Conservation (phyloP, 1,140 invertebrate species). For the Dermatophagoides farinae region DNA sequence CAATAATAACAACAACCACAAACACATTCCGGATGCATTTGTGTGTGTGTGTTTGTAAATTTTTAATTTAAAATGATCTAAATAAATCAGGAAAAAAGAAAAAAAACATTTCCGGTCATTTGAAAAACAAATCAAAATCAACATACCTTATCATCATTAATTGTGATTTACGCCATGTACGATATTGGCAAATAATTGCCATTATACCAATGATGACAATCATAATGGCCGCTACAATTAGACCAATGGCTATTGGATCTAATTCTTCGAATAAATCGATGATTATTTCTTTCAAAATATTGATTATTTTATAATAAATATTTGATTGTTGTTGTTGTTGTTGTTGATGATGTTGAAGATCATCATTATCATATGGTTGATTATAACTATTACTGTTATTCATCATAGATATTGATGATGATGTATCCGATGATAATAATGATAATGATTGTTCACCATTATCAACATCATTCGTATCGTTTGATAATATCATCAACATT, state of each 20-base stretch:
- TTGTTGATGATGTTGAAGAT: not conserved
- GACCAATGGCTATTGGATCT: not conserved
- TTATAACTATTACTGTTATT: not conserved
- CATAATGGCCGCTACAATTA: not conserved
- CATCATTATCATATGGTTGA: not conserved
- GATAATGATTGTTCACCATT: not conserved
- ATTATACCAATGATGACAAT: not conserved
- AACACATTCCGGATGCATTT: too few species aligned
- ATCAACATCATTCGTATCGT: too few species aligned
- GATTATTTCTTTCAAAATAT: not conserved
- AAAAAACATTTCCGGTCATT: too few species aligned
- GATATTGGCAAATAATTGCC: conserved; percentile 1
- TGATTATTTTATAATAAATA: not conserved
- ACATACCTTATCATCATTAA: too few species aligned
- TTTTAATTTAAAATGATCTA: too few species aligned
- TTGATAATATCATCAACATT: too few species aligned
- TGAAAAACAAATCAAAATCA: too few species aligned
- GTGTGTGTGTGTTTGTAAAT: too few species aligned
- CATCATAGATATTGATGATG: too few species aligned
- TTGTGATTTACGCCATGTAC: not conserved
- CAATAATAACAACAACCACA: too few species aligned
- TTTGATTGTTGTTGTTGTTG: not conserved
- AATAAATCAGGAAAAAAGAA: too few species aligned
- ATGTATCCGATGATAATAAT: not conserved
- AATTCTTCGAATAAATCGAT: not conserved